Evolutionary conservation across 2,113 vertebrate species (phyloP).

Genomic region (Triplophysa dalaica): DNA sequence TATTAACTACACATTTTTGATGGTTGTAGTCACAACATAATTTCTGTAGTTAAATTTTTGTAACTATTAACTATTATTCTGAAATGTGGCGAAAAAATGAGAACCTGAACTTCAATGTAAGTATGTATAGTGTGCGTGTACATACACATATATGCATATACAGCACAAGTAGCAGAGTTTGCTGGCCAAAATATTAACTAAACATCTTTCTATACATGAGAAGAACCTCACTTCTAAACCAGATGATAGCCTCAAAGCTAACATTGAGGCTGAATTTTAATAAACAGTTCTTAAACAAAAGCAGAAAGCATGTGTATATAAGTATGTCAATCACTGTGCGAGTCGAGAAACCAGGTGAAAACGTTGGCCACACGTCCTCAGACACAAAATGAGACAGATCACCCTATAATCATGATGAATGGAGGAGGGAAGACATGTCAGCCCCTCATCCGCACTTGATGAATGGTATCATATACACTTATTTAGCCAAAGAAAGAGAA

Average conservation of each 20-base stretch:
- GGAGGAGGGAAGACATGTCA: slow-evolving; percentile 68
- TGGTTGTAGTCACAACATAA: no score
- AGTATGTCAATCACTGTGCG: slow-evolving; percentile 42
- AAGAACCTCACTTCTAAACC: not conserved
- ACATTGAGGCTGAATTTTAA: slow-evolving; percentile 14
- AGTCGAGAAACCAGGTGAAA: slow-evolving; percentile 40
- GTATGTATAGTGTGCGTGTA: no score
- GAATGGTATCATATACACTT: slow-evolving; percentile 78
- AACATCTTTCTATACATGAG: not conserved
- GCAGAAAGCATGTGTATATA: slow-evolving; percentile 11
- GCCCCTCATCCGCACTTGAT: slow-evolving; percentile 69
- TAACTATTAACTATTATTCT: no score
- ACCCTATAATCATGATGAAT: slow-evolving; percentile 77
- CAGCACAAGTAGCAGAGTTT: not conserved
- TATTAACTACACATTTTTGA: no score
- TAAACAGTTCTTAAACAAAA: slow-evolving; percentile 1
- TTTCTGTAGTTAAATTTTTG: no score
- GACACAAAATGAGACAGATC: slow-evolving; percentile 73
- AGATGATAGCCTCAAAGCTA: not conserved
- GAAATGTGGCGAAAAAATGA: no score
- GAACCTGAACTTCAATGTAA: no score
- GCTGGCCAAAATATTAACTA: not conserved
- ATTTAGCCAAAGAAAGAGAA: slow-evolving; percentile 72
- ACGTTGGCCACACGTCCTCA: slow-evolving; percentile 58
- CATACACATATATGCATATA: no score